Evolutionary conservation across 2,888 invertebrate genomes (phyloP).

Genomic region (Tenthredo scrophulariae): DNA sequence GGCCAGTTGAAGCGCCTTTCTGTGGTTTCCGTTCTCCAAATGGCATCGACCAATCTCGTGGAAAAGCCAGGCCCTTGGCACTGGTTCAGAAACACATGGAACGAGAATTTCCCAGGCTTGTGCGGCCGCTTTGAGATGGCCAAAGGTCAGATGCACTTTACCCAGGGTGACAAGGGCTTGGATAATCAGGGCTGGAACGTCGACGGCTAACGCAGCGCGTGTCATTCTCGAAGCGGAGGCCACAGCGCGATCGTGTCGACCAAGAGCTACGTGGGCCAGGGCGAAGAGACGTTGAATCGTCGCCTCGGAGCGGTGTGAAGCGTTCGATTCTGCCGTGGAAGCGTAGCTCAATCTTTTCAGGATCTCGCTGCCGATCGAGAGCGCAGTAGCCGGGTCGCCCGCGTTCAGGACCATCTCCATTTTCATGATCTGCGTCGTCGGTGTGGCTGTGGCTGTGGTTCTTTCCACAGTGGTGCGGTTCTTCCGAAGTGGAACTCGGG

Average conservation of each 20-base stretch:
- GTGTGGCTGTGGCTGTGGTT: not conserved
- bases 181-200: slow-evolving; percentile 59
- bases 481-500: not conserved
- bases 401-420: slow-evolving; percentile 63
- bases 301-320: slow-evolving; percentile 61
- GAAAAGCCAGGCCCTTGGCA: slow-evolving; percentile 63
- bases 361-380: slow-evolving; percentile 65
- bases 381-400: slow-evolving; percentile 60
- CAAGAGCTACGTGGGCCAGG: slow-evolving; percentile 64
- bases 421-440: slow-evolving; percentile 48
- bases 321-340: slow-evolving; percentile 55
- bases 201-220: slow-evolving; percentile 62
- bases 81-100: slow-evolving; percentile 58
- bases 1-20: slow-evolving; percentile 62
- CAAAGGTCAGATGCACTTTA: slow-evolving; percentile 70
- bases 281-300: slow-evolving; percentile 66
- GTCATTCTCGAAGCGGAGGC: slow-evolving; percentile 66
- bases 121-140: slow-evolving; percentile 68
- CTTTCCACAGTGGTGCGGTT: not conserved
- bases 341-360: slow-evolving; percentile 50
- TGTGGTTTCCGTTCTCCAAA: slow-evolving; percentile 65
- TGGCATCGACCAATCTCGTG: slow-evolving; percentile 70
- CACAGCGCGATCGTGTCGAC: slow-evolving; percentile 71
- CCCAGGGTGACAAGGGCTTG: slow-evolving; percentile 68
- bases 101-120: slow-evolving; percentile 68